Conservation (phyloP, 2,888 invertebrate species). For the Nebria brevicollis region DNA sequence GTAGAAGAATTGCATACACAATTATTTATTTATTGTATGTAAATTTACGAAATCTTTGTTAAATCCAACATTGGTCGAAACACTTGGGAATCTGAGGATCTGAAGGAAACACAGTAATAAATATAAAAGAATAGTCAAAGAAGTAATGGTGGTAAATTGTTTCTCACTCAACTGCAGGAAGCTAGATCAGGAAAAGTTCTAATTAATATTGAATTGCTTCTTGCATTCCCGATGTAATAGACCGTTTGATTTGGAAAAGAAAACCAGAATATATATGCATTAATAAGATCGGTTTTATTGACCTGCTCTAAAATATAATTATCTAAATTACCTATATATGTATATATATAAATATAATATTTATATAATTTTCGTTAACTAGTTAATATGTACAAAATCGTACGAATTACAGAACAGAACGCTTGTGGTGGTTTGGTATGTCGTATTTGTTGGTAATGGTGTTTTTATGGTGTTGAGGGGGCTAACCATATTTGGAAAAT, state of each 20-base stretch:
- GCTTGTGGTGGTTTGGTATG: background rate
- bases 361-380: conserved; percentile 22
- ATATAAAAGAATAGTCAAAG: conserved; percentile 33
- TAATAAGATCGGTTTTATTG: conserved; percentile 41
- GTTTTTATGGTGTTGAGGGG: background rate
- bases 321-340: conserved; percentile 22
- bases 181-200: conserved; percentile 37
- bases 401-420: conserved; percentile 31
- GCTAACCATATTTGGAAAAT: background rate
- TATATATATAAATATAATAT: conserved; percentile 33
- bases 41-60: background rate
- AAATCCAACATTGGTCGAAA: background rate
- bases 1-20: too few species aligned
- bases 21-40: too few species aligned
- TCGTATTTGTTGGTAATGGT: background rate
- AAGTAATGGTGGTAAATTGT: conserved; percentile 54
- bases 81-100: background rate
- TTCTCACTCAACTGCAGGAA: conserved; percentile 49
- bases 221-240: background rate
- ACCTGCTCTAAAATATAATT: conserved; percentile 16
- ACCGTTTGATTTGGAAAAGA: conserved; percentile 15
- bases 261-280: conserved; percentile 40
- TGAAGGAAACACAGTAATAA: conserved; percentile 26
- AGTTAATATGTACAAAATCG: conserved; percentile 52
- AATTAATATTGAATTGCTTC: background rate